phyloP scores from a whole-genome alignment of 2,797 vertebrate species.

The Rhinophrynus dorsalis region DNA sequence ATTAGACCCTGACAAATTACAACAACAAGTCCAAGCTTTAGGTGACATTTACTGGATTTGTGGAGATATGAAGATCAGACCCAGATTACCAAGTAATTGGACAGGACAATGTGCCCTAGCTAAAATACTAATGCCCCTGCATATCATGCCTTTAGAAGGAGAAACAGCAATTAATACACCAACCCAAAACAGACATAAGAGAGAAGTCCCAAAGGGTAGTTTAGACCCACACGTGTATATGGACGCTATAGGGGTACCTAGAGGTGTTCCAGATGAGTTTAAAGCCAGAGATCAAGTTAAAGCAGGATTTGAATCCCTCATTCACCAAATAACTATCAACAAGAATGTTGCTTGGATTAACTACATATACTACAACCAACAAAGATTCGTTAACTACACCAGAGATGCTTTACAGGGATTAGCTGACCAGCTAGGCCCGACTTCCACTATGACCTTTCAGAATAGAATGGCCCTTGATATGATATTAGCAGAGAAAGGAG shows the following conservation, averaged over 20 bases:
- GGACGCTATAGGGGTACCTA: constrained; percentile 7
- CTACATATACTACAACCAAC: too few relatives aligned
- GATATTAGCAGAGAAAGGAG: too few relatives aligned
- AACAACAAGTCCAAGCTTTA: neutral
- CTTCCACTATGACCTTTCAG: too few relatives aligned
- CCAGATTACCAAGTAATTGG: neutral
- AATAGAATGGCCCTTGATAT: too few relatives aligned
- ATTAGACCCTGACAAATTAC: neutral
- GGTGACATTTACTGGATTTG: neutral
- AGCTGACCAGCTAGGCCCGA: too few relatives aligned
- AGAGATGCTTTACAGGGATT: too few relatives aligned
- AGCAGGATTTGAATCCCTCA: constrained; percentile 6
- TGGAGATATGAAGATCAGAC: neutral
- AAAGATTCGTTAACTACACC: too few relatives aligned
- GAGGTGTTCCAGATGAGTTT: constrained; percentile 23
- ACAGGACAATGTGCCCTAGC: neutral
- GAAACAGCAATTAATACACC: too few relatives aligned
- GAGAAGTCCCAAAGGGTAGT: neutral
- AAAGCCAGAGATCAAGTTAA: constrained; percentile 15
- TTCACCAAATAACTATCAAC: neutral
- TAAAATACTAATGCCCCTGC: neutral
- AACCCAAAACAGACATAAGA: neutral
- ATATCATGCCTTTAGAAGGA: neutral
- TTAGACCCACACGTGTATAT: neutral
- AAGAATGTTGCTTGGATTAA: too few relatives aligned